A percentile compares a stretch with the other conserved stretches of the same genome.
Evolutionary conservation across 2,888 invertebrate genomes (phyloP).

Genomic region (Cinara cedri): DNA sequence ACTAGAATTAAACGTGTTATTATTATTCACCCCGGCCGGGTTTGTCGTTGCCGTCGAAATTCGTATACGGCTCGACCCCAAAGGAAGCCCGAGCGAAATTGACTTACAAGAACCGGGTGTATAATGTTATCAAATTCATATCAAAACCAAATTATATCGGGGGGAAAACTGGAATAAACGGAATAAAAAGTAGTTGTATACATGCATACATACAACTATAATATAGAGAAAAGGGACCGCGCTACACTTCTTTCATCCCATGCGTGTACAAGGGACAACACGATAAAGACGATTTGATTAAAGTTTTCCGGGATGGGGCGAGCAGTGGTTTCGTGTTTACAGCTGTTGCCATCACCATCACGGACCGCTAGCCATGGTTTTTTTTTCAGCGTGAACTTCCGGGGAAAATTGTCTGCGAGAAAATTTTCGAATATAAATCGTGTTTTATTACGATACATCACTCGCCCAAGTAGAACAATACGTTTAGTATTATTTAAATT

Average conservation of each 20-base stretch:
- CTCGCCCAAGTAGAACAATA: neutral
- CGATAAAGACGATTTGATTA: conserved; percentile 49
- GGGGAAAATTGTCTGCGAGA: neutral
- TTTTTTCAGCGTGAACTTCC: neutral
- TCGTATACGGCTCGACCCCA: conserved; percentile 9
- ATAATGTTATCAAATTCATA: conserved; percentile 47
- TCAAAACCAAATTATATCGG: conserved; percentile 49
- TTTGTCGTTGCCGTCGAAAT: neutral
- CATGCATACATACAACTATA: neutral
- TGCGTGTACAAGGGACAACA: neutral
- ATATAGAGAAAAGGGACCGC: conserved; percentile 12
- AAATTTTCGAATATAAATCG: neutral
- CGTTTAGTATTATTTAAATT: neutral
- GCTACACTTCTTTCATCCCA: neutral
- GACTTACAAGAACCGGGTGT: conserved; percentile 46
- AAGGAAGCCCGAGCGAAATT: conserved; percentile 14
- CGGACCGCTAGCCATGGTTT: neutral
- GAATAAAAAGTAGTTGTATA: conserved; percentile 17
- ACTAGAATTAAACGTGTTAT: conserved; percentile 52
- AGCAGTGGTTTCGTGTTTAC: neutral
- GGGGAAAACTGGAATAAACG: conserved; percentile 20
- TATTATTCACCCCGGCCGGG: conserved; percentile 40
- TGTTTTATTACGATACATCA: neutral
- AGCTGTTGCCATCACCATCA: neutral
- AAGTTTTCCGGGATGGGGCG: neutral